Evolutionary conservation across 2,797 vertebrate species (phyloP).

Genomic region (Salarias fasciatus): DNA sequence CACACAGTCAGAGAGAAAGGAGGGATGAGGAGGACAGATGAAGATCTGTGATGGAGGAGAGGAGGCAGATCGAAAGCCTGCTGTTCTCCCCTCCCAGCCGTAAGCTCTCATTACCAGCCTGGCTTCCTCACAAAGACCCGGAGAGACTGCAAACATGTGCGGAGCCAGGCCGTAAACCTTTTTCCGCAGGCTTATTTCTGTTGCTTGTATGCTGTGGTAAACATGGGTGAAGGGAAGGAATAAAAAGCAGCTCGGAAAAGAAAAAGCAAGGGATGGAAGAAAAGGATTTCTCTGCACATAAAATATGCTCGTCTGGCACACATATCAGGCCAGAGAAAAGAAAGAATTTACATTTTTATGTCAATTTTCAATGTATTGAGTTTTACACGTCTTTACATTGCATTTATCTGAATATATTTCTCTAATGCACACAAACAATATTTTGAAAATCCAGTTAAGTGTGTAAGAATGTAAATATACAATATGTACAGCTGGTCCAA

Average conservation of each 20-base stretch:
- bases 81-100: constrained; percentile 57
- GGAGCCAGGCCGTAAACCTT: constrained; percentile 57
- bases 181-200: constrained; percentile 67
- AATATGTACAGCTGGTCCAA: too few species aligned
- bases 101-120: constrained; percentile 75
- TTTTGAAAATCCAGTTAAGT: too few species aligned
- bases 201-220: constrained; percentile 68
- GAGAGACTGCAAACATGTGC: constrained; percentile 68
- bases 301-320: too few species aligned
- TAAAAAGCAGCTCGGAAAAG: constrained; percentile 34
- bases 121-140: constrained; percentile 64
- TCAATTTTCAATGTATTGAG: too few species aligned
- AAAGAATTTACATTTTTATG: too few species aligned
- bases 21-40: constrained; percentile 9
- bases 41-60: constrained; percentile 36
- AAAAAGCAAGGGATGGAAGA: constrained; percentile 26
- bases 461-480: too few species aligned
- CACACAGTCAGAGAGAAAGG: constrained; percentile 4
- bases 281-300: not conserved
- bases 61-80: constrained; percentile 39
- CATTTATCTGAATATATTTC: too few species aligned
- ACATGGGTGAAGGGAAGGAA: constrained; percentile 47
- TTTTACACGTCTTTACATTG: too few species aligned
- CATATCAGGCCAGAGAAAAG: too few species aligned
- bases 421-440: too few species aligned